Evolutionary conservation across 2,888 invertebrate species (phyloP).

Genomic region (Drosophila subquinaria): DNA sequence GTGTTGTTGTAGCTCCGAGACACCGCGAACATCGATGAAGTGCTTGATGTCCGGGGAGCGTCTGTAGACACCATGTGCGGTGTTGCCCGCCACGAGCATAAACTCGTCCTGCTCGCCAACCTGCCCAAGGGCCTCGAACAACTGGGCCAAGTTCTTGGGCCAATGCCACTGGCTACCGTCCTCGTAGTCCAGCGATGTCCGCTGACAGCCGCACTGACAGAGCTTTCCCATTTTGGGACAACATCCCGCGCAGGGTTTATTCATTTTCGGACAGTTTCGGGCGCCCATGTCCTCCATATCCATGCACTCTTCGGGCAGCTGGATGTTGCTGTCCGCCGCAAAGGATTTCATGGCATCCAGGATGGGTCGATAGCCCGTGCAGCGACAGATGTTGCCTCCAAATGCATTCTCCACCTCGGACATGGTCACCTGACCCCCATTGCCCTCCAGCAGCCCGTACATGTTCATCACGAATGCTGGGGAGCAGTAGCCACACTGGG

Average conservation of each 20-base stretch:
- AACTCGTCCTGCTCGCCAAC: slow-evolving; percentile 85
- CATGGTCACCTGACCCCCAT: slow-evolving; percentile 86
- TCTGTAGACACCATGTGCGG: slow-evolving; percentile 89
- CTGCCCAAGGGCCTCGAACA: slow-evolving; percentile 83
- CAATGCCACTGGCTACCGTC: slow-evolving; percentile 81
- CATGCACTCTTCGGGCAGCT: slow-evolving; percentile 84
- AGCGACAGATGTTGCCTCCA: slow-evolving; percentile 92
- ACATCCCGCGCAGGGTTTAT: slow-evolving; percentile 45
- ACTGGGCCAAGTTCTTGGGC: slow-evolving; percentile 67
- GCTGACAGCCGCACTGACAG: slow-evolving; percentile 82
- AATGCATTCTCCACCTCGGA: slow-evolving; percentile 91
- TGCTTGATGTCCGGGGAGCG: slow-evolving; percentile 82
- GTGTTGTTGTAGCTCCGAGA: slow-evolving; percentile 87
- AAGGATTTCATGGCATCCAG: slow-evolving; percentile 92
- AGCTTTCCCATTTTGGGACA: slow-evolving; percentile 84
- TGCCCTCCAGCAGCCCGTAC: slow-evolving; percentile 87
- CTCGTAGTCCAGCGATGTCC: slow-evolving; percentile 34
- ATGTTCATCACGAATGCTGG: slow-evolving; percentile 93
- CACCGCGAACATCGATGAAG: slow-evolving; percentile 88
- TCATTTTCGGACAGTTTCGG: slow-evolving; percentile 82
- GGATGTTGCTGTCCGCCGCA: slow-evolving; percentile 87
- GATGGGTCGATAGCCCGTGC: slow-evolving; percentile 92
- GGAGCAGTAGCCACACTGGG: slow-evolving; percentile 91
- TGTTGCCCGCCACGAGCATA: slow-evolving; percentile 91
- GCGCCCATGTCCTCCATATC: slow-evolving; percentile 85